Base-by-base conservation (phyloP, 2,797 vertebrate genomes). In the Sylvia borin region DNA sequence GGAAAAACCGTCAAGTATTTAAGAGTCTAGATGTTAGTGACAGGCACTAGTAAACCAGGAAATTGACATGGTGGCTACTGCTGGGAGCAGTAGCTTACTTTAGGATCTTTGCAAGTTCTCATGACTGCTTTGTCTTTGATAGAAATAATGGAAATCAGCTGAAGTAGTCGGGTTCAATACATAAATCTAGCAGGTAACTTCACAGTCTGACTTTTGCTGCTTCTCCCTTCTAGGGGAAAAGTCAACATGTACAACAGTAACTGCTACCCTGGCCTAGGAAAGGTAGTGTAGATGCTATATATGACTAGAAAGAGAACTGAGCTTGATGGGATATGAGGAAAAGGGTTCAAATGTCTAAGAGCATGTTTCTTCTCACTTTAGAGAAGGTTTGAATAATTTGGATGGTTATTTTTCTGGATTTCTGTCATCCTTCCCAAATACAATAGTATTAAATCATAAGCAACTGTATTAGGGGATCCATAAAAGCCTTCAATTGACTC, bases 291-390 rank as follows among this genome's bases (percentile, higher is more conserved):
- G 25, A 24, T 66, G 12, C 3, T 71, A 78, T 81, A 61, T 26
- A 51, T 4, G 7, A 20, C 9, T 25, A 48, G n/a, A 43, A 65
- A 71, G 25, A 43, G 3, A 87, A 42, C 5, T 78, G 13, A 48
- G 6, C 18, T 50, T 36, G 5, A 29, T 38, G 8, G 13, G 5
- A 68, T 65, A 45, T 0, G 0, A 76, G 76, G 34, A 34, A 19
- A 87, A 42, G 20, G 5, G 9, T 53, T 83, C 18, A 70, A 53
- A 53, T 32, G 6, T 5, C 9, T 57, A 13, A 51, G 8, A 38
- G 7, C 6, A 78, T 16, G 7, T 50, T 92, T 85, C 14, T 64
- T 89, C 36, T 74, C 14, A 21, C 11, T 48, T 72, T 58, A 34
- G 7, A 24, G 47, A 26, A 73, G 2, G 24, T 54, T 62, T 76